These are phyloP conservation scores for Protobothrops mucrosquamatus DNA, from an alignment of 2,113 vertebrate species.

Conservation along the genomic window DNA sequence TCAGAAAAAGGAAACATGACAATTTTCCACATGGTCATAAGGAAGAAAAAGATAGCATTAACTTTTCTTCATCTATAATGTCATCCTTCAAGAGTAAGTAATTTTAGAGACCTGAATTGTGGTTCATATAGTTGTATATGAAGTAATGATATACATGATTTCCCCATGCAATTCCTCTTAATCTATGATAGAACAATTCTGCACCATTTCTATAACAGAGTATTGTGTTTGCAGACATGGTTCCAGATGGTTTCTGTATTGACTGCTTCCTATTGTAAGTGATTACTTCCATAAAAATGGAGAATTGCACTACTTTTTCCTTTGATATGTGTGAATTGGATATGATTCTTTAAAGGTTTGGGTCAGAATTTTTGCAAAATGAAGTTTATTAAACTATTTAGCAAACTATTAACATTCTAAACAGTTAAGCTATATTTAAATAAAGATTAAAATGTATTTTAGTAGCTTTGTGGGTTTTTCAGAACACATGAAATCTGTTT, in stretches of 20 bases:
- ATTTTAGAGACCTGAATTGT: background rate
- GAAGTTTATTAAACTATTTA: background rate
- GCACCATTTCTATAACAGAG: background rate
- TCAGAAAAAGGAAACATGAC: constrained; percentile 81
- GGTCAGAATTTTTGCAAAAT: background rate
- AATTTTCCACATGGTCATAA: constrained; percentile 70
- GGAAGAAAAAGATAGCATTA: constrained; percentile 72
- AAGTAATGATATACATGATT: background rate
- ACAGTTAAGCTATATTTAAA: background rate
- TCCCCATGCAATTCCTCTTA: background rate
- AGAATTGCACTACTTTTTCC: background rate
- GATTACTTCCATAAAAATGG: background rate
- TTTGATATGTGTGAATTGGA: background rate
- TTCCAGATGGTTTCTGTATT: background rate
- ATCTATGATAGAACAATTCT: background rate
- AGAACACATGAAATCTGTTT: background rate
- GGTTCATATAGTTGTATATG: background rate
- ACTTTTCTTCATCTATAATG: constrained; percentile 76
- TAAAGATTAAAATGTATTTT: background rate
- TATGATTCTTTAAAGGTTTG: background rate
- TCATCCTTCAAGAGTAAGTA: constrained; percentile 85
- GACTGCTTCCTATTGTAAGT: background rate
- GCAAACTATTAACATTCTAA: background rate
- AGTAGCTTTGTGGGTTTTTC: background rate
- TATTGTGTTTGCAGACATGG: background rate